These are phyloP conservation scores for Pardosa pseudoannulata DNA, from an alignment of 2,888 invertebrate genomes.

Conservation along the genomic window DNA sequence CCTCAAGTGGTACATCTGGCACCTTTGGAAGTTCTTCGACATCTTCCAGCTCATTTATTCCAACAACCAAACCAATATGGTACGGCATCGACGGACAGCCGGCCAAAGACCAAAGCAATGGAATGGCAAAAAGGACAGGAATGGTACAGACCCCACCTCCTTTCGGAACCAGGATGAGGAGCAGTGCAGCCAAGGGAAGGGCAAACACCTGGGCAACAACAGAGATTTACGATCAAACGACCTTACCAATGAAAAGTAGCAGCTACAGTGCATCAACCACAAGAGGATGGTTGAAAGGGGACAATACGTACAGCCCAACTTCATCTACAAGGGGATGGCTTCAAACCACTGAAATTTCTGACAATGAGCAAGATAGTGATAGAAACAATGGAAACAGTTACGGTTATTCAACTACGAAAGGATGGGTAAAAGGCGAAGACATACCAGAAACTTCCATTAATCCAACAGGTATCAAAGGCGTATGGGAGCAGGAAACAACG, in stretches of 20 bases:
- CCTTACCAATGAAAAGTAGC: neutral
- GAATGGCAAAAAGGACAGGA: constrained; percentile 25
- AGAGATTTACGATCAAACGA: neutral
- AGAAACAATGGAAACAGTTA: neutral
- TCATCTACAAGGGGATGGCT: neutral
- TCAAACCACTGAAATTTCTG: neutral
- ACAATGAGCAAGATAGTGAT: neutral
- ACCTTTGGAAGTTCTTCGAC: constrained; percentile 35
- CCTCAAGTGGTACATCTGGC: constrained; percentile 28
- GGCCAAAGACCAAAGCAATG: constrained; percentile 42
- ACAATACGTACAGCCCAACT: neutral
- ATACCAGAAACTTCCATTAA: constrained; percentile 43
- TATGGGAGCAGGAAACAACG: constrained; percentile 52
- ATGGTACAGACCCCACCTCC: constrained; percentile 19
- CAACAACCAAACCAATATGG: constrained; percentile 36
- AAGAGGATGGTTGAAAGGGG: neutral
- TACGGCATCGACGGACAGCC: constrained; percentile 58
- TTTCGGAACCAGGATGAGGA: constrained; percentile 36
- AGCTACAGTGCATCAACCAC: neutral
- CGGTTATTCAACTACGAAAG: constrained; percentile 8
- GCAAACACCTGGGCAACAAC: constrained; percentile 25
- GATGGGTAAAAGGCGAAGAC: neutral
- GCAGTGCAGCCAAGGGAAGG: neutral
- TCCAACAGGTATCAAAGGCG: constrained; percentile 46
- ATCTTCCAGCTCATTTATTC: neutral